Conservation (phyloP, 2,113 vertebrate species). For the Sigmodon hispidus region DNA sequence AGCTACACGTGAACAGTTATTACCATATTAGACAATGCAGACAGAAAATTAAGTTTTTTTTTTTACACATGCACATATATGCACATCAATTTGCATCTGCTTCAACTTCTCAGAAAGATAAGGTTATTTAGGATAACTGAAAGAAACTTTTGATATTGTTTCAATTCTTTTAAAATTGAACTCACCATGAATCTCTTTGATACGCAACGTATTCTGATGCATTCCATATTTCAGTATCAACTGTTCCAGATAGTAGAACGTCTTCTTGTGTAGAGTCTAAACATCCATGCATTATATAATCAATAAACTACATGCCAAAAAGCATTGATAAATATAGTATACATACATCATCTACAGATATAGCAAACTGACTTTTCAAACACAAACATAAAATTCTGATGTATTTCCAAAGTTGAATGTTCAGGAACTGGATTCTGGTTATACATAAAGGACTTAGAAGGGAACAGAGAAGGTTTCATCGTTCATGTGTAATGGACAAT, state of each 20-base stretch:
- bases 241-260: constrained; percentile 98
- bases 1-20: background rate
- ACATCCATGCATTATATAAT: constrained; percentile 39
- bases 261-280: constrained; percentile 97
- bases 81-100: background rate
- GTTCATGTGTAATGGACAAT: background rate
- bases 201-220: constrained; percentile 95
- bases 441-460: background rate
- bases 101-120: background rate
- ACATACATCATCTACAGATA: background rate
- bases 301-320: background rate
- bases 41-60: constrained; percentile 31
- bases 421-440: background rate
- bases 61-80: background rate
- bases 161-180: constrained; percentile 11
- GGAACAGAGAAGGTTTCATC: background rate
- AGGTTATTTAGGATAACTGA: background rate
- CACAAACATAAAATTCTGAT: background rate
- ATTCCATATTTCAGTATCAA: constrained; percentile 97
- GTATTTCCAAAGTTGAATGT: constrained; percentile 10
- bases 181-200: constrained; percentile 97
- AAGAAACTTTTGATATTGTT: constrained; percentile 43
- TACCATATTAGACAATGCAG: background rate
- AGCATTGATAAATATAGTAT: background rate
- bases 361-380: constrained; percentile 43